Percentiles rank a stretch among this genome's conserved stretches.
phyloP scores from a whole-genome alignment of 2,888 invertebrate genomes.

The Steromphala cineraria region DNA sequence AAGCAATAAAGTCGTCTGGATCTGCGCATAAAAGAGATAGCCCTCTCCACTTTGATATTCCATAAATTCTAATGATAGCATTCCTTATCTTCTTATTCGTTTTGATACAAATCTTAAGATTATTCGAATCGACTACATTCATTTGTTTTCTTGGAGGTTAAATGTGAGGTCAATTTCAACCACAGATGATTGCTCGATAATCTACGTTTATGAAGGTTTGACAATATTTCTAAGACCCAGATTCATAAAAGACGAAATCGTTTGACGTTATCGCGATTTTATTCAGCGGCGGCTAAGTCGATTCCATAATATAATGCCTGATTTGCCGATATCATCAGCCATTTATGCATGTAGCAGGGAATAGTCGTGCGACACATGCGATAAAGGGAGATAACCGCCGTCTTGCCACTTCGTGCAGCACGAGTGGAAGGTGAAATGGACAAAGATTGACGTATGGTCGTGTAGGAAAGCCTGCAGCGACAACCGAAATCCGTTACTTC shows the following conservation, averaged over 20 bases:
- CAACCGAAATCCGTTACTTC: slow-evolving; percentile 5
- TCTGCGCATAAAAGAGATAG: background rate
- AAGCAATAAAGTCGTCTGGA: no score
- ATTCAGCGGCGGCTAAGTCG: background rate
- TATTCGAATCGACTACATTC: slow-evolving; percentile 3
- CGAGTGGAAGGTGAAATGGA: background rate
- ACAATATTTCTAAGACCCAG: background rate
- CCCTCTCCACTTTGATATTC: background rate
- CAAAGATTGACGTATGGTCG: background rate
- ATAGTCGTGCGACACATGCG: slow-evolving; percentile 5
- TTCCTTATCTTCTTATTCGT: slow-evolving; percentile 2
- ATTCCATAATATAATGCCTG: background rate
- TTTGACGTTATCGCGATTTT: background rate
- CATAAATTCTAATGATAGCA: background rate
- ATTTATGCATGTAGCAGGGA: slow-evolving; percentile 3
- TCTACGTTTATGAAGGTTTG: slow-evolving; percentile 10
- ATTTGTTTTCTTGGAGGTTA: slow-evolving; percentile 13
- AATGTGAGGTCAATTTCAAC: background rate
- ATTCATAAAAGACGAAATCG: background rate
- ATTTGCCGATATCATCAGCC: background rate
- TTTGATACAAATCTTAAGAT: background rate
- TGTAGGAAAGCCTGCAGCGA: background rate
- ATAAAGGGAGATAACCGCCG: slow-evolving; percentile 9
- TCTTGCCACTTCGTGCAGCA: background rate
- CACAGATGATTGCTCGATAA: background rate